Evolutionary conservation across 64 coral and sea anemone genomes (phyloP).

Genomic region (Porites australiensis): DNA sequence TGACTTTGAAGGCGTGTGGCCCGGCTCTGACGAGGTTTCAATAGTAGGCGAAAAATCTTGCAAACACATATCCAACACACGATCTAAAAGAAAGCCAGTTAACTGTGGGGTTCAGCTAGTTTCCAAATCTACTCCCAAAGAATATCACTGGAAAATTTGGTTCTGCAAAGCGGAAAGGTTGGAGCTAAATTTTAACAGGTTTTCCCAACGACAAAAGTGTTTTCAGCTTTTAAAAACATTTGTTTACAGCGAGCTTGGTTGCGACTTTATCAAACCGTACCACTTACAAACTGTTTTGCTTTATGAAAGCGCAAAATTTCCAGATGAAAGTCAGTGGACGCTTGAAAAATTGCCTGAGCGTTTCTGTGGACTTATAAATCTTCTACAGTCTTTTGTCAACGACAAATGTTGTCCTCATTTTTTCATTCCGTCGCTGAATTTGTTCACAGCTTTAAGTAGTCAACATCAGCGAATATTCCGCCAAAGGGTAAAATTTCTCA

Average conservation of each 20-base stretch:
- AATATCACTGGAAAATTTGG: conserved; percentile 73
- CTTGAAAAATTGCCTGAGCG: conserved; percentile 33
- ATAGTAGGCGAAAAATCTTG: not conserved
- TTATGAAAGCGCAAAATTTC: conserved; percentile 61
- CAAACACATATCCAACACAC: not conserved
- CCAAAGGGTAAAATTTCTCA: not conserved
- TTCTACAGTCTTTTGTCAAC: conserved; percentile 23
- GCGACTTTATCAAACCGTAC: conserved; percentile 59
- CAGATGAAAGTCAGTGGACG: conserved; percentile 23
- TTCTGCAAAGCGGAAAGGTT: conserved; percentile 71
- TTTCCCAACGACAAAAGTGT: conserved; percentile 32
- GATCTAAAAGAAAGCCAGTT: conserved; percentile 46
- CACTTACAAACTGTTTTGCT: conserved; percentile 64
- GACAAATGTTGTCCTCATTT: conserved; percentile 51
- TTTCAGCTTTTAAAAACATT: conserved; percentile 46
- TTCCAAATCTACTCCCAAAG: conserved; percentile 55
- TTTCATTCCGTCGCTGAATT: conserved; percentile 72
- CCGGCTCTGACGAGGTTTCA: not conserved
- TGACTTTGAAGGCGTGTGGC: conserved; percentile 60
- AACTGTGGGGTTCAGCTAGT: conserved; percentile 60
- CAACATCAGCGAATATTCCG: conserved; percentile 2
- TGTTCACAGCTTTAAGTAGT: conserved; percentile 43
- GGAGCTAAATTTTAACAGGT: conserved; percentile 50
- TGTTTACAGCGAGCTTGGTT: conserved; percentile 48
- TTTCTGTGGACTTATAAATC: conserved; percentile 15